phyloP scores from a whole-genome alignment of 2,888 invertebrate species.

The Clivina fossor region DNA sequence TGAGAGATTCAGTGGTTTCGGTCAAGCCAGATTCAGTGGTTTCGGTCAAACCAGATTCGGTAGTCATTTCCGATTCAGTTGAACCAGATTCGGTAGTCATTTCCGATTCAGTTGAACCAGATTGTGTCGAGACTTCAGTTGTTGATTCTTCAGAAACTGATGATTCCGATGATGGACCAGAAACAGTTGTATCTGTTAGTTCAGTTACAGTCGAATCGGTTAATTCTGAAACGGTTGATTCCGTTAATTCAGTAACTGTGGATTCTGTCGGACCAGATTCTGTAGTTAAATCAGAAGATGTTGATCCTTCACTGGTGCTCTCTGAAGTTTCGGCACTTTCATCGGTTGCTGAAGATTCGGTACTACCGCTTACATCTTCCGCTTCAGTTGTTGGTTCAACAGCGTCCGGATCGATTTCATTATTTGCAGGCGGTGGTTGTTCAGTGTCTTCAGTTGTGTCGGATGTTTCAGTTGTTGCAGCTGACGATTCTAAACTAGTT shows the following conservation, averaged over 20 bases:
- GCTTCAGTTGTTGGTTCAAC: slow-evolving; percentile 23
- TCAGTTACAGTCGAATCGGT: slow-evolving; percentile 34
- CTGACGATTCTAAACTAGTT: slow-evolving; percentile 29
- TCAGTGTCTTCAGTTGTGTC: slow-evolving; percentile 5
- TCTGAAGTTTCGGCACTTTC: slow-evolving; percentile 35
- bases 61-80: slow-evolving; percentile 36
- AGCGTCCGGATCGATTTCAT: slow-evolving; percentile 25
- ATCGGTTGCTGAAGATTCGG: slow-evolving; percentile 29
- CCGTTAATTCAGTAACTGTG: slow-evolving; percentile 32
- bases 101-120: slow-evolving; percentile 37
- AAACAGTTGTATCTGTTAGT: slow-evolving; percentile 28
- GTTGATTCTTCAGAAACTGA: slow-evolving; percentile 31
- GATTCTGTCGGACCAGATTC: slow-evolving; percentile 40
- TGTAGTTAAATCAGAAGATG: slow-evolving; percentile 43
- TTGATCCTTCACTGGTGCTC: slow-evolving; percentile 40
- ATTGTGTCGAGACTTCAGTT: slow-evolving; percentile 33
- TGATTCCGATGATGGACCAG: slow-evolving; percentile 37
- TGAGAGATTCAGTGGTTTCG: slow-evolving; percentile 31
- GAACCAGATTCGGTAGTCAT: slow-evolving; percentile 41
- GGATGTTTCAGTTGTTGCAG: slow-evolving; percentile 28
- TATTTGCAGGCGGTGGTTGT: slow-evolving; percentile 4
- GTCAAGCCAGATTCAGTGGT: slow-evolving; percentile 35
- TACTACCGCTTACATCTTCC: slow-evolving; percentile 7
- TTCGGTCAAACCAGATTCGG: slow-evolving; percentile 39
- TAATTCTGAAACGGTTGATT: slow-evolving; percentile 27